These are phyloP conservation scores for Psammodynastes pulverulentus DNA, from an alignment of 2,113 vertebrate species.

Conservation along the genomic window DNA sequence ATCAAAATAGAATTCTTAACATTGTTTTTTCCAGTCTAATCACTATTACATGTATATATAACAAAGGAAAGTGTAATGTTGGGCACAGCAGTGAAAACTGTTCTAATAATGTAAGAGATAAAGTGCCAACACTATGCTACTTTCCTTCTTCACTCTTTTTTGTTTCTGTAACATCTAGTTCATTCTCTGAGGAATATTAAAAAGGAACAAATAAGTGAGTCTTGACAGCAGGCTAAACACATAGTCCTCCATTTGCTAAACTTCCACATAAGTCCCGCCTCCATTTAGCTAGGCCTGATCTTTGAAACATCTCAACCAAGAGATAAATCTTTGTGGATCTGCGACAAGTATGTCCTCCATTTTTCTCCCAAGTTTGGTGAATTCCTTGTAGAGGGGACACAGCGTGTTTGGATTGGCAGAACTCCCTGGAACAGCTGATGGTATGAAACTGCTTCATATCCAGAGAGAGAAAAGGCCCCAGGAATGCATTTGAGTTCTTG, in stretches of 20 bases:
- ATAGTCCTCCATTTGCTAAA: neutral
- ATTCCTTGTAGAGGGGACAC: constrained; percentile 60
- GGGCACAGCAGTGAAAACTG: neutral
- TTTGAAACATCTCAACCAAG: neutral
- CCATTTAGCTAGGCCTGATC: neutral
- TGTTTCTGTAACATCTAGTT: neutral
- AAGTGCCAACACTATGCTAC: neutral
- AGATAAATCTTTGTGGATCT: constrained; percentile 3
- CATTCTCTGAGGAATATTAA: neutral
- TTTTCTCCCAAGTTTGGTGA: constrained; percentile 81
- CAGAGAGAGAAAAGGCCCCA: neutral
- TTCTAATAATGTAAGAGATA: neutral
- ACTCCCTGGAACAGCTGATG: constrained; percentile 13
- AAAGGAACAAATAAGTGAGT: neutral
- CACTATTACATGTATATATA: neutral
- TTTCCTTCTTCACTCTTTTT: neutral
- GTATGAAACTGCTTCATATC: constrained; percentile 1
- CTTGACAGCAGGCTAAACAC: neutral
- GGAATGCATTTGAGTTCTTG: neutral
- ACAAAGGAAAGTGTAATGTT: neutral
- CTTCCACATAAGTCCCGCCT: neutral
- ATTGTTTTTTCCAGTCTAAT: neutral
- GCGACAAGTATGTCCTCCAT: constrained; percentile 30
- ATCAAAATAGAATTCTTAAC: neutral
- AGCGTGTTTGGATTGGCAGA: constrained; percentile 47